Evolutionary conservation across 1,140 invertebrate genomes (phyloP).

Genomic region (Ptiloglossa arizonensis): DNA sequence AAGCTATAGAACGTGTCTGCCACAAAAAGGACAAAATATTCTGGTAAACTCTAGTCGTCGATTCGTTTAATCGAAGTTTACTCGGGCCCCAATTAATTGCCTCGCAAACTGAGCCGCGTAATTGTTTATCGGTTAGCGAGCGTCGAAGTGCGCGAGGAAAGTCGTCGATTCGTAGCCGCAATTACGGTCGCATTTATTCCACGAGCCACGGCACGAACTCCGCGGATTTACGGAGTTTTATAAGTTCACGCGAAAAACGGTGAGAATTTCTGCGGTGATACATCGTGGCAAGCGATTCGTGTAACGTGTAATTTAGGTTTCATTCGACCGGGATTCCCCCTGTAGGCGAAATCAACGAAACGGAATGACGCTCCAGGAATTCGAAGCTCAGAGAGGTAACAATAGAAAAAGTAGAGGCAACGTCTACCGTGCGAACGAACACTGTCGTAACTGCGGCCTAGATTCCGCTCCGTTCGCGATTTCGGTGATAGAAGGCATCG

Average conservation of each 20-base stretch:
- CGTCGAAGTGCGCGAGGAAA: not conserved
- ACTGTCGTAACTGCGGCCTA: conserved; percentile 39
- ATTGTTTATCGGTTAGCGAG: conserved; percentile 16
- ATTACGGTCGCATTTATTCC: conserved; percentile 3
- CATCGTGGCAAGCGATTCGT: not conserved
- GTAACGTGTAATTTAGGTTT: conserved; percentile 11
- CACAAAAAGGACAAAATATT: not conserved
- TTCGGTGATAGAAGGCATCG: conserved; percentile 1
- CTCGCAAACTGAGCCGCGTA: not conserved
- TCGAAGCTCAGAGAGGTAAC: conserved; percentile 16
- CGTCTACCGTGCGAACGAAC: conserved; percentile 30
- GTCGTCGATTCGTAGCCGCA: not conserved
- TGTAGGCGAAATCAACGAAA: conserved; percentile 8
- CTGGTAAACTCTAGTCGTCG: not conserved
- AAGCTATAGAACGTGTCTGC: no score
- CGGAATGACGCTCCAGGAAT: conserved; percentile 6
- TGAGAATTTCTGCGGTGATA: not conserved
- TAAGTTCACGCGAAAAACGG: not conserved
- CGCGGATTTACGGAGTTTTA: not conserved
- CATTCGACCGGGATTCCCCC: not conserved
- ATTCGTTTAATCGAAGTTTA: not conserved
- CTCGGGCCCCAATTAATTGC: not conserved
- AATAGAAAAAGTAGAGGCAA: conserved; percentile 34
- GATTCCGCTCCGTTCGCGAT: conserved; percentile 10
- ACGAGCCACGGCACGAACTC: not conserved